Evolutionary conservation across 2,888 invertebrate genomes (phyloP), one percentile per base, ranked within the genome.

Genomic region (Rotaria magnacalcarata): DNA sequence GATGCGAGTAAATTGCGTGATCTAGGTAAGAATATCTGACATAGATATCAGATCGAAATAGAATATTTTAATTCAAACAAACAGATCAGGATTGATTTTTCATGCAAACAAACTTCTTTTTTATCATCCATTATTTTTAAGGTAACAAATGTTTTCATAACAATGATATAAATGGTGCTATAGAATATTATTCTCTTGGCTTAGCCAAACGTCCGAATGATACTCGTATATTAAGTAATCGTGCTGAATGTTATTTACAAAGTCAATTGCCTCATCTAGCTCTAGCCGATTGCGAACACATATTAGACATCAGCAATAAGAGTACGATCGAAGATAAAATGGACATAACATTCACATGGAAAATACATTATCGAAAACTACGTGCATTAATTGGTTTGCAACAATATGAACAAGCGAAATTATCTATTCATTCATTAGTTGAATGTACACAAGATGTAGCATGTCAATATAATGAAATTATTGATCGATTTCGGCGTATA

Each of bases 311-410:
- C 14, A 34, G 67, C 16, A 8, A 1, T 7, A 67, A 34, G 16
- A 67, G 19, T 19, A 10, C 67, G 19, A 67, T 19, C 2, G 67
- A 67, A 6, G 67, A 67, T 16, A 67, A 34, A 34, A 16, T 0
- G 4, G 67, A 67, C 34, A 16, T 5, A 34, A 67, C 67, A 41
- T 41, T 67, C 34, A 67, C 67, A 67, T 67, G 67, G 67, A 67
- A 67, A 67, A 7, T 67, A 27, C 67, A 67, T 67, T 67, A 67
- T 67, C 34, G 67, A 67, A 67, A 67, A 67, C 14, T 67, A 34
- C 67, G 67, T 67, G 67, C 67, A 16, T 67, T 67, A 19, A 67
- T 67, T 67, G 67, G 67, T 67, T 67, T 67, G 34, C 67, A 67
- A 34, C 24, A 34, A 67, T 67, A 34, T 67, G 67, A 67, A 5